Base-by-base conservation (phyloP, 1,140 invertebrate species). In the Pentalonia nigronervosa region DNA sequence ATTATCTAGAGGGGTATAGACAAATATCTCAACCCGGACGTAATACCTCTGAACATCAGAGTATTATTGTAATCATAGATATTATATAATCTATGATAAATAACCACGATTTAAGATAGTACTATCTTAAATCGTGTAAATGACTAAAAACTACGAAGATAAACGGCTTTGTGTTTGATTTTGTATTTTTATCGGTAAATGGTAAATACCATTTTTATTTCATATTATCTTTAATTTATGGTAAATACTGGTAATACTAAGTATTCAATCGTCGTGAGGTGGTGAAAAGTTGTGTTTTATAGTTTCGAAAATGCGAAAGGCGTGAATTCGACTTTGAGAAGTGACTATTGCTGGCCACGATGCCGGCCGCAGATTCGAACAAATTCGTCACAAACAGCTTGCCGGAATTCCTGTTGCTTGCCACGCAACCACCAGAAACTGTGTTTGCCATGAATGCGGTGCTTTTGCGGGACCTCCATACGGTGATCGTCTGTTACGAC, bases 401-500 rank as follows among this genome's bases (percentile, higher is more conserved):
- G 17, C 87, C 47, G 20, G 87, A 88, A 3, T 88, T 88, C 4
- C 87, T 88, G 20, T 88, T 88, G n/a, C 87, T 88, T n/a, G 20
- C 8, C 7, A 3, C n/a, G 14, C 20, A 88, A 88, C n/a, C 87
- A 2, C 30, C 3, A 2, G 47, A n/a, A 76, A 76, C 60, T 2
- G 0, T 88, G n/a, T 88, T 88, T 17, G 1, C 47, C 30, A 34
- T n/a, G 25, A 48, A 84, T 25, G 2, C 25, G 2, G n/a, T 34
- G 0, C 11, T 56, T 30, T 34, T 76, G 30, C 81, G 25, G 30
- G 25, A 11, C 7, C 48, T 93, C 14, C 81, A 93, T 30, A 17
- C 50, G 17, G 76, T 93, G 1, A n/a, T 93, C 11, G 76, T 93
- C 0, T 93, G 91, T 86, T 93, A 86, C 48, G 91, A 93, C 20